Evolutionary conservation across 2,113 vertebrate genomes (phyloP), one percentile per base, ranked within the genome.

Genomic region (Antennarius striatus): DNA sequence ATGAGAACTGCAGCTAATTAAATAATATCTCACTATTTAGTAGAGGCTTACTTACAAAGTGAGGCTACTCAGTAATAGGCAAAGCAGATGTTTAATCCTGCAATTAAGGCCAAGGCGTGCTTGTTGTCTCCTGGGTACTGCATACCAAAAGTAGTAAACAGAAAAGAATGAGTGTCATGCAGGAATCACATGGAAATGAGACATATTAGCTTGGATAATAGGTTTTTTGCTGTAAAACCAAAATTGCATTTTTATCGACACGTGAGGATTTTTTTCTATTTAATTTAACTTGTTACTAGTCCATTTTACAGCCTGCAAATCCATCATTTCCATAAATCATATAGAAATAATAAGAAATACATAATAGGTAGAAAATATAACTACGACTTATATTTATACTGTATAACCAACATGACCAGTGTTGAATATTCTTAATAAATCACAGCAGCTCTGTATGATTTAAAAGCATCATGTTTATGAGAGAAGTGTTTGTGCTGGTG

Each of bases 41-140:
- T 32, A 13, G 64, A 78, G 79, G 78, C 73, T 87, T 80, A 73
- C 58, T 78, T 76, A 76, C 76, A 88, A 83, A 87, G 75, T 61
- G 71, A 82, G 63, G 68, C 61, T 68, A 65, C 75, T 75, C 59
- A 63, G 79, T 49, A 82, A 65, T 55, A 83, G 67, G 78, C 77
- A 85, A 85, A 81, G 76, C 57, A 72, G 67, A 86, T 85, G 81
- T 86, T 89, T 92, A 89, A 91, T 90, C 86, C 83, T 45, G 63
- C 86, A 88, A 83, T 90, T 89, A 89, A 83, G 68, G 79, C 76
- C 63, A 75, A 77, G 69, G 55, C 64, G 5, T 10, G 14, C 65
- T 66, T 17, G 4, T 29, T 63, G 73, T 90, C 79, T 80, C 79
- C 32, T 62, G 82, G 72, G 89, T 68, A 46, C 16, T 47, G 63